Percentiles rank a stretch among this genome's conserved stretches.
phyloP scores from a whole-genome alignment of 2,888 invertebrate genomes.

The Ariolimax columbianus region DNA sequence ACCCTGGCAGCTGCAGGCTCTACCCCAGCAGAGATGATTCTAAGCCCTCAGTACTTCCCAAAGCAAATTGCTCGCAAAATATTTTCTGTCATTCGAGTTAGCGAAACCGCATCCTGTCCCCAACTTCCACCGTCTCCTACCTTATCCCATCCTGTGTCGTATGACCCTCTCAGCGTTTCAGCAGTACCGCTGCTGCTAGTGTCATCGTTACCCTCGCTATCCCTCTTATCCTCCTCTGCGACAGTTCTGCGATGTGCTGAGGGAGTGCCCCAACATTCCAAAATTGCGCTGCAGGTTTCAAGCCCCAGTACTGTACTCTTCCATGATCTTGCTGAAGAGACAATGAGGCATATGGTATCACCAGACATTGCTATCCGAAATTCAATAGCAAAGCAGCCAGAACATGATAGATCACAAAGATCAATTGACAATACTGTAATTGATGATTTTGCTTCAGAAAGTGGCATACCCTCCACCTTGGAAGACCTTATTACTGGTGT shows the following conservation, averaged over 20 bases:
- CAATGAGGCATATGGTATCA: slow-evolving; percentile 53
- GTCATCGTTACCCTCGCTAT: neutral
- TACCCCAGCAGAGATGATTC: slow-evolving; percentile 63
- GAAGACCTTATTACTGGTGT: neutral
- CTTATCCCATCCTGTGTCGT: slow-evolving; percentile 5
- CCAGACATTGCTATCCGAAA: neutral
- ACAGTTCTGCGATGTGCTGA: neutral
- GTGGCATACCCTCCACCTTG: neutral
- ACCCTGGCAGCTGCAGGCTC: slow-evolving; percentile 37
- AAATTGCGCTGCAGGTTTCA: slow-evolving; percentile 1
- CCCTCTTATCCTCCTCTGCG: neutral
- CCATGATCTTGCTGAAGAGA: slow-evolving; percentile 54
- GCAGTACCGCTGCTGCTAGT: slow-evolving; percentile 1
- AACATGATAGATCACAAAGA: neutral
- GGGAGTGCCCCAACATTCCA: slow-evolving; percentile 24
- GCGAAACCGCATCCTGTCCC: slow-evolving; percentile 15
- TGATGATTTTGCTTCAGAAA: neutral
- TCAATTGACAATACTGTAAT: neutral
- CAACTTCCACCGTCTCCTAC: slow-evolving; percentile 44
- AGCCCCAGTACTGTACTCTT: slow-evolving; percentile 54
- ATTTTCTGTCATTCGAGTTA: slow-evolving; percentile 67
- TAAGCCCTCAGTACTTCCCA: slow-evolving; percentile 72
- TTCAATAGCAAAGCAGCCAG: neutral
- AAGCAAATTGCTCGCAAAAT: slow-evolving; percentile 70
- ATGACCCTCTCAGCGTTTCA: slow-evolving; percentile 43